Conservation (phyloP, 2,113 vertebrate species). For the Perca schrenkii region DNA sequence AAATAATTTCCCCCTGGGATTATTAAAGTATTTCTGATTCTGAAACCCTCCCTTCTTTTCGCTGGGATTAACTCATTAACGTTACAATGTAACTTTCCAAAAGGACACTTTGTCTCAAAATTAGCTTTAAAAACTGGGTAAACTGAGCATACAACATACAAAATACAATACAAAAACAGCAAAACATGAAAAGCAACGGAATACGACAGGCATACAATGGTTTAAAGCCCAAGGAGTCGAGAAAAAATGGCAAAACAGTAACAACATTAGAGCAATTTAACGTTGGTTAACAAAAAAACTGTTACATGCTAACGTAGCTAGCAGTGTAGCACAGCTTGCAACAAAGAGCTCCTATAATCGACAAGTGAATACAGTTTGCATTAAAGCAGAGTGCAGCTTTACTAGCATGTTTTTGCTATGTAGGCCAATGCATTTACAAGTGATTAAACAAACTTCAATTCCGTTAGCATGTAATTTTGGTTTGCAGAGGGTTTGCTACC, state of each 20-base stretch:
- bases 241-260: neutral
- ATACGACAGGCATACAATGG: accelerated
- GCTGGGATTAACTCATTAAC: too few species aligned
- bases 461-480: neutral
- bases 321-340: slow-evolving; percentile 49
- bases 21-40: too few species aligned
- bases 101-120: neutral
- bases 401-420: accelerated
- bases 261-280: neutral
- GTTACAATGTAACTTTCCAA: neutral
- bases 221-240: accelerated
- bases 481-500: slow-evolving; percentile 59
- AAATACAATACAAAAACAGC: neutral
- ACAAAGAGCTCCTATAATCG: slow-evolving; percentile 21
- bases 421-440: accelerated
- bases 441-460: neutral
- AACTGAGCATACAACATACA: neutral
- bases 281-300: slow-evolving; percentile 37
- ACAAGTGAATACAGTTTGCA: neutral
- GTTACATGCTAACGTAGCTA: slow-evolving; percentile 69
- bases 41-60: neutral
- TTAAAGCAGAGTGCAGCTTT: neutral
- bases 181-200: neutral
- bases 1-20: too few species aligned
- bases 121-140: neutral